phyloP scores from a whole-genome alignment of 2,113 vertebrate genomes.

The Holacanthus passer region DNA sequence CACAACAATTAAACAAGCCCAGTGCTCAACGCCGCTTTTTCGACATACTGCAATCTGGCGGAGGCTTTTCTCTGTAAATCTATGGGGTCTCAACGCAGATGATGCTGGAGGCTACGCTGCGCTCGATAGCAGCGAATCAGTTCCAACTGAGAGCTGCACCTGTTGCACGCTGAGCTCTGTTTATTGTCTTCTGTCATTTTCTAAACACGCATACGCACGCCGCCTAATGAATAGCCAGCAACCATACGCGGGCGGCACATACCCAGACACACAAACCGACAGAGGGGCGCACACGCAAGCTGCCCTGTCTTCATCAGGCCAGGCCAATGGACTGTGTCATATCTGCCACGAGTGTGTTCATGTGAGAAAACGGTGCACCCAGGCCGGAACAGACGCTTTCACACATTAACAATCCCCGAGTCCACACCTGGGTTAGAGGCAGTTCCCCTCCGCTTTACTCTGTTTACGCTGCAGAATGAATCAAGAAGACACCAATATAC shows the following conservation, averaged over 20 bases:
- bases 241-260: background rate
- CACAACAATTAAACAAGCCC: conserved; percentile 77
- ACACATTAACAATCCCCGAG: conserved; percentile 25
- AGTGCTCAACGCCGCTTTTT: conserved; percentile 37
- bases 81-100: conserved; percentile 43
- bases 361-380: conserved; percentile 44
- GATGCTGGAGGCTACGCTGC: conserved; percentile 65
- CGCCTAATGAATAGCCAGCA: conserved; percentile 44
- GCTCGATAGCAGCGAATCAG: conserved; percentile 69
- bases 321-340: conserved; percentile 57
- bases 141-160: conserved; percentile 65
- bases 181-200: conserved; percentile 60
- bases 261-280: background rate
- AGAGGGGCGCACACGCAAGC: background rate
- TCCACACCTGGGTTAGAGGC: conserved; percentile 8
- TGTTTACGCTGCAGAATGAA: conserved; percentile 5
- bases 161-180: conserved; percentile 63
- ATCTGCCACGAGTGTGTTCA: conserved; percentile 50
- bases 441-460: background rate
- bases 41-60: conserved; percentile 55
- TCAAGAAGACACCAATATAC: background rate
- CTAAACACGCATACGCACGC: conserved; percentile 26
- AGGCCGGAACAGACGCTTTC: conserved; percentile 33
- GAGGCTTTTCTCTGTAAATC: conserved; percentile 55
- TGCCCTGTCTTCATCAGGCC: conserved; percentile 42